phyloP scores from a whole-genome alignment of 2,888 invertebrate genomes.

The Lasioglossum figueresi region DNA sequence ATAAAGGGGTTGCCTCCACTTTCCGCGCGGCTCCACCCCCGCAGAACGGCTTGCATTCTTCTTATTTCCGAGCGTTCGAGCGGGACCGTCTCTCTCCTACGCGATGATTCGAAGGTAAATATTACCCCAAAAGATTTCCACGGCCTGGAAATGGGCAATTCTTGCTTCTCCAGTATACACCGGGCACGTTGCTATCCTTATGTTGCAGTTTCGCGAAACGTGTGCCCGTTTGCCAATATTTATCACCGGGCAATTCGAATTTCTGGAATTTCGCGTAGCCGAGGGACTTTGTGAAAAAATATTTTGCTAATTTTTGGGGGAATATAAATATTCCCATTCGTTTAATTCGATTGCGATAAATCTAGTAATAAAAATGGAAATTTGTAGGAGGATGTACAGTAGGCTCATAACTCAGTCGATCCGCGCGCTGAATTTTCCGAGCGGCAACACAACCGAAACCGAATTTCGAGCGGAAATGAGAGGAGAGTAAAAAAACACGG shows the following conservation, averaged over 20 bases:
- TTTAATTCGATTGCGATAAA: too few relatives aligned
- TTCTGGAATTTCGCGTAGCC: not conserved
- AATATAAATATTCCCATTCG: too few relatives aligned
- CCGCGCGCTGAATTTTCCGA: conserved; percentile 20
- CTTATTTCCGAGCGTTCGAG: conserved; percentile 46
- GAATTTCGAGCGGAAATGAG: conserved; percentile 53
- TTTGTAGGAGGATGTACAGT: not conserved
- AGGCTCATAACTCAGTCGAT: not conserved
- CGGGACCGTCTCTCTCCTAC: conserved; percentile 27
- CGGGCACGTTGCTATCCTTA: not conserved
- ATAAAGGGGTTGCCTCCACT: conserved; percentile 81
- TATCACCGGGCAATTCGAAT: not conserved
- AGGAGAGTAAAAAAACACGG: conserved; percentile 23
- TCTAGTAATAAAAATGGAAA: not conserved
- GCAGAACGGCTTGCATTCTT: conserved; percentile 39
- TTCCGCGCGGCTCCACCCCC: conserved; percentile 52
- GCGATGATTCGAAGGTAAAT: conserved; percentile 77
- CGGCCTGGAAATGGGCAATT: conserved; percentile 64
- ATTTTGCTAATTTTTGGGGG: not conserved
- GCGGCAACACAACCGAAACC: conserved; percentile 34
- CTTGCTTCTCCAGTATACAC: conserved; percentile 20
- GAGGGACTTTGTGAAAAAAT: not conserved
- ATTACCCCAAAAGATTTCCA: conserved; percentile 77
- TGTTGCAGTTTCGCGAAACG: not conserved
- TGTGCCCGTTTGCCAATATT: not conserved